These are phyloP conservation scores for Drosophila parabipectinata DNA, from an alignment of 1,140 invertebrate genomes.

Conservation along the genomic window DNA sequence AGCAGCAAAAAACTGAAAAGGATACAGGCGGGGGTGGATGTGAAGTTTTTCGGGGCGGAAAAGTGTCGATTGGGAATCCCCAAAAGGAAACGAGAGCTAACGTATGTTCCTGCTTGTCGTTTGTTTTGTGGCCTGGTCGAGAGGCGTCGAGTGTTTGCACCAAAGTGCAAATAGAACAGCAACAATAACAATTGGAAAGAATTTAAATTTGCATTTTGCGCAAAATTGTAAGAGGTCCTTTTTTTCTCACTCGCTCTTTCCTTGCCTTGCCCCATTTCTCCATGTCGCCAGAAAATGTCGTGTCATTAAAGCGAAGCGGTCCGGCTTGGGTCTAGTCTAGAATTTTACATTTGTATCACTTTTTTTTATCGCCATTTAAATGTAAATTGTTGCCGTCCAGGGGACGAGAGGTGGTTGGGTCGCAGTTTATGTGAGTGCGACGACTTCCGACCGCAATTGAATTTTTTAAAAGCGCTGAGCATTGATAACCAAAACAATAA, in stretches of 20 bases:
- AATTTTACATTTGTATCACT: constrained; percentile 80
- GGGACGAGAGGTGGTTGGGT: constrained; percentile 16
- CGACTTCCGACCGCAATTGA: constrained; percentile 81
- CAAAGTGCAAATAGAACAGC: constrained; percentile 80
- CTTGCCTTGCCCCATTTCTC: neutral
- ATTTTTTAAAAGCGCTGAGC: constrained; percentile 82
- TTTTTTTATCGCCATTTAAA: constrained; percentile 82
- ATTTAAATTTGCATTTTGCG: constrained; percentile 81
- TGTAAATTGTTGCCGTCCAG: constrained; percentile 71
- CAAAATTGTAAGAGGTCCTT: constrained; percentile 50
- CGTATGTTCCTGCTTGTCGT: constrained; percentile 64
- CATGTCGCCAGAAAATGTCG: constrained; percentile 20
- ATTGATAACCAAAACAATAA: constrained; percentile 82
- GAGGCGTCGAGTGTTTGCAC: constrained; percentile 73
- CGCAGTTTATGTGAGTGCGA: constrained; percentile 79
- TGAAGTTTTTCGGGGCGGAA: constrained; percentile 1
- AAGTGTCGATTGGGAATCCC: constrained; percentile 35
- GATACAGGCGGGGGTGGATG: neutral
- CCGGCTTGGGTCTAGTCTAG: constrained; percentile 62
- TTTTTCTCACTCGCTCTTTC: neutral
- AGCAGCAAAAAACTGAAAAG: constrained; percentile 27
- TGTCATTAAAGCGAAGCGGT: constrained; percentile 73
- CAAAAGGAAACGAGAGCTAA: constrained; percentile 72
- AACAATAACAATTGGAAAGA: constrained; percentile 83
- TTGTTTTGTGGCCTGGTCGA: constrained; percentile 42